Evolutionary conservation across 2,888 invertebrate genomes (phyloP).

Genomic region (Drosophila algonquin): DNA sequence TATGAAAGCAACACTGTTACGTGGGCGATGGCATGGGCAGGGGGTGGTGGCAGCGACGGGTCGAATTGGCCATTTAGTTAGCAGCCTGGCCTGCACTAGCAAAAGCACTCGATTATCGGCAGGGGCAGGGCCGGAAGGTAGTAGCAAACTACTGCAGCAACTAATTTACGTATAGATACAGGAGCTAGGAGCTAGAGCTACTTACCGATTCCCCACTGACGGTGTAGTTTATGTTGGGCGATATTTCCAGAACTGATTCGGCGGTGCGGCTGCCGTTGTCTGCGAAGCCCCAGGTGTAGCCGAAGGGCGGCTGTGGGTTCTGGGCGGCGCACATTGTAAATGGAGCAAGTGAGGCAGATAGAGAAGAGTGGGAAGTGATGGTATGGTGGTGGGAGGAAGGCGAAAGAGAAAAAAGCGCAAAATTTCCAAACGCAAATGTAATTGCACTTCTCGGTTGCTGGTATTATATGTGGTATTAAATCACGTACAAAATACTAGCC

Average conservation of each 20-base stretch:
- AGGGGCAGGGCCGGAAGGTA: constrained; percentile 1
- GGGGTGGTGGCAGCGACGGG: constrained; percentile 38
- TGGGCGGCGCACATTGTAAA: constrained; percentile 84
- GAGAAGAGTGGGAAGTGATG: constrained; percentile 27
- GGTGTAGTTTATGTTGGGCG: constrained; percentile 84
- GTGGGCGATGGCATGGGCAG: constrained; percentile 46
- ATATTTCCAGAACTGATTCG: constrained; percentile 84
- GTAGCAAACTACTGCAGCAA: constrained; percentile 1
- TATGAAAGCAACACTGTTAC: constrained; percentile 76
- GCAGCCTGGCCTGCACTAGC: constrained; percentile 76
- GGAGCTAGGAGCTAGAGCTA: constrained; percentile 8
- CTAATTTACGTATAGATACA: neutral
- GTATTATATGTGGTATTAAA: constrained; percentile 74
- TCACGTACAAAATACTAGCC: constrained; percentile 78
- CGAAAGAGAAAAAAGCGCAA: constrained; percentile 80
- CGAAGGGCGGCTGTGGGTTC: constrained; percentile 83
- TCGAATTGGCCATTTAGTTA: constrained; percentile 61
- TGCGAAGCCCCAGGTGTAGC: constrained; percentile 84
- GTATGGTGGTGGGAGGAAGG: constrained; percentile 51
- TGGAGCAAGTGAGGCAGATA: constrained; percentile 25
- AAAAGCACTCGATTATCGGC: constrained; percentile 62
- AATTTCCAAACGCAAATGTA: constrained; percentile 80
- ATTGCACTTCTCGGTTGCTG: constrained; percentile 79
- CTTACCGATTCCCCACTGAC: constrained; percentile 84
- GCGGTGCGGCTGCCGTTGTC: constrained; percentile 83